phyloP scores from a whole-genome alignment of 2,113 vertebrate genomes.

The human (Homo sapiens) region DNA sequence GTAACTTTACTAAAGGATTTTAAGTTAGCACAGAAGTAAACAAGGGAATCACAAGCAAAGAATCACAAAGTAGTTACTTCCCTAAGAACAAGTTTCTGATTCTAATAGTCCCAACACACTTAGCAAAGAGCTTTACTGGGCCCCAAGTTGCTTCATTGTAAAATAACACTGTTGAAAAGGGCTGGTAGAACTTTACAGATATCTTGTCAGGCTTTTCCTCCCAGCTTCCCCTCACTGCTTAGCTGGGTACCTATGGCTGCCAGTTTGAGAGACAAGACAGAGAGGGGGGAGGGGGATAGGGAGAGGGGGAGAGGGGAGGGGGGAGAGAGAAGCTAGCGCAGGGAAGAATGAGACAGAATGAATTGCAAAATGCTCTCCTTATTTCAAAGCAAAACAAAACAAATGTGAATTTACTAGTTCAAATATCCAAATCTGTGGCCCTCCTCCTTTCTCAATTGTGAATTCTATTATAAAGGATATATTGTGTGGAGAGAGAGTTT shows the following conservation, averaged over 20 bases:
- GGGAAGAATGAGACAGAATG: background rate
- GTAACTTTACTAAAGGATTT: background rate
- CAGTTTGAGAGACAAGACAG: background rate
- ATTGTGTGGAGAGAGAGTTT: background rate
- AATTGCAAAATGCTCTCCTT: background rate
- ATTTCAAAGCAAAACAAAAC: background rate
- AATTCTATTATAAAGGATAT: background rate
- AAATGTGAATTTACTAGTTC: background rate
- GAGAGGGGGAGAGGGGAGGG: background rate
- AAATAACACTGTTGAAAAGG: background rate
- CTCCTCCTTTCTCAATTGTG: background rate
- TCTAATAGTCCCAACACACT: background rate
- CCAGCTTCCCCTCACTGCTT: background rate
- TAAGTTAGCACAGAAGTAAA: background rate
- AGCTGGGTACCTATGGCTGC: background rate
- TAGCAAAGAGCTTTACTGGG: background rate
- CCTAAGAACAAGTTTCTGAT: background rate
- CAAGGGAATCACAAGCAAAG: background rate
- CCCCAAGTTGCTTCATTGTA: background rate
- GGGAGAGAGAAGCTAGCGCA: too few relatives aligned
- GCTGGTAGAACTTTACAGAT: background rate
- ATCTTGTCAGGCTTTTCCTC: background rate
- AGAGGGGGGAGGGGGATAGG: rapidly evolving
- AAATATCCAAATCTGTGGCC: background rate
- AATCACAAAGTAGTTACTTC: conserved; percentile 9